phyloP scores from a whole-genome alignment of 2,797 vertebrate species.

The Anguilla obscura region DNA sequence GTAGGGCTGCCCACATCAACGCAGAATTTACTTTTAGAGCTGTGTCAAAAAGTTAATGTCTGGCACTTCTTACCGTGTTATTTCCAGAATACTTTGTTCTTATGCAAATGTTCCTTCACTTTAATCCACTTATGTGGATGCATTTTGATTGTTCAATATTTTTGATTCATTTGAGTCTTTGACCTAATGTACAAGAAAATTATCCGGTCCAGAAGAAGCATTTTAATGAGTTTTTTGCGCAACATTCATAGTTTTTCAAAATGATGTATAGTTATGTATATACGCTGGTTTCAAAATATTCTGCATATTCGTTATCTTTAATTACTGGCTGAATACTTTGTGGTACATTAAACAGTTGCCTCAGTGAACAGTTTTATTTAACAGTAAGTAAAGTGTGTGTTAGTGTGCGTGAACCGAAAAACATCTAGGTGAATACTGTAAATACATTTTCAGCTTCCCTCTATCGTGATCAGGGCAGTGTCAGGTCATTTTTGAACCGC shows the following conservation, averaged over 20 bases:
- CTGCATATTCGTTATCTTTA: background rate
- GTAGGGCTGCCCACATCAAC: background rate
- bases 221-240: background rate
- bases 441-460: background rate
- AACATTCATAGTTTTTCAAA: background rate
- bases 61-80: background rate
- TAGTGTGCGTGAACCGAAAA: background rate
- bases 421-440: background rate
- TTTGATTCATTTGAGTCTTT: background rate
- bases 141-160: background rate
- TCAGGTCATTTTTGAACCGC: background rate
- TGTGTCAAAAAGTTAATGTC: background rate
- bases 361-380: background rate
- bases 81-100: background rate
- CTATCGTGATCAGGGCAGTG: too few relatives aligned
- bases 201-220: background rate
- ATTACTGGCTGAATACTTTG: background rate
- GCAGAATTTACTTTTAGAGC: background rate
- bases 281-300: too few relatives aligned
- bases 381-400: background rate
- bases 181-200: background rate
- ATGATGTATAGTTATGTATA: background rate
- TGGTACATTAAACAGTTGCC: background rate
- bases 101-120: conserved; percentile 1
- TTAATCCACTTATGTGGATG: conserved; percentile 16